Percentiles rank a stretch among this genome's conserved stretches.
Conservation (phyloP, 2,797 vertebrate species). For the Scomberomorus guttatus region DNA sequence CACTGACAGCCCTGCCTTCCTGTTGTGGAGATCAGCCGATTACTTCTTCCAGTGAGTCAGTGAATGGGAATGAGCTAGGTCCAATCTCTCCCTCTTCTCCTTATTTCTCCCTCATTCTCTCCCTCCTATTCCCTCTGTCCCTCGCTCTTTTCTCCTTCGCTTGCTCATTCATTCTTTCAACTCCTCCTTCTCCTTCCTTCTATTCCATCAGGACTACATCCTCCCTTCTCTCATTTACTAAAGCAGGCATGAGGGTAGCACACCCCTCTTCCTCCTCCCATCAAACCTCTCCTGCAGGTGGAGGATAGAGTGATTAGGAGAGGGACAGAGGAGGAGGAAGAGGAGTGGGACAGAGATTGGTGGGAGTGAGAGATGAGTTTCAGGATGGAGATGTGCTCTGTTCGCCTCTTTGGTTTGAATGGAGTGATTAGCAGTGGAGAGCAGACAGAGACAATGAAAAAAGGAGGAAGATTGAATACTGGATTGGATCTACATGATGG, state of each 20-base stretch:
- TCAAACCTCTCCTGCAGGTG: conserved; percentile 8
- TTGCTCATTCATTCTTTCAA: conserved; percentile 15
- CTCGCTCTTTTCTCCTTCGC: neutral
- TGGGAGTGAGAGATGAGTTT: conserved; percentile 14
- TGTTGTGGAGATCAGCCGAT: conserved; percentile 64
- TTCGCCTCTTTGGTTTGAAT: conserved; percentile 39
- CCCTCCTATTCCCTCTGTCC: neutral
- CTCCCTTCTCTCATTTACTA: conserved; percentile 47
- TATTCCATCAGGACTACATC: conserved; percentile 34
- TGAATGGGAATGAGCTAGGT: conserved; percentile 47
- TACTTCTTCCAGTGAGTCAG: conserved; percentile 50
- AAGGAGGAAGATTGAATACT: conserved; percentile 35
- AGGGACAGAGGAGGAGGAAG: conserved; percentile 14
- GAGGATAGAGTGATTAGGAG: conserved; percentile 46
- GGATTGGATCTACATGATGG: conserved; percentile 35
- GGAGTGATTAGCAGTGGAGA: conserved; percentile 45
- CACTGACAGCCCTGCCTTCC: conserved; percentile 51
- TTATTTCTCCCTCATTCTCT: conserved; percentile 1
- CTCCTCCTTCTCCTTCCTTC: conserved; percentile 1
- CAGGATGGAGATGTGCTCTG: conserved; percentile 36
- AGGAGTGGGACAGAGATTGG: conserved; percentile 15
- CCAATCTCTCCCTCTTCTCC: conserved; percentile 9
- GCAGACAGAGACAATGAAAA: conserved; percentile 38
- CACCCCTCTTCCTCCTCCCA: conserved; percentile 1
- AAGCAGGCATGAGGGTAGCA: conserved; percentile 24